phyloP scores from a whole-genome alignment of 2,797 vertebrate species.

The Octomys mimax region DNA sequence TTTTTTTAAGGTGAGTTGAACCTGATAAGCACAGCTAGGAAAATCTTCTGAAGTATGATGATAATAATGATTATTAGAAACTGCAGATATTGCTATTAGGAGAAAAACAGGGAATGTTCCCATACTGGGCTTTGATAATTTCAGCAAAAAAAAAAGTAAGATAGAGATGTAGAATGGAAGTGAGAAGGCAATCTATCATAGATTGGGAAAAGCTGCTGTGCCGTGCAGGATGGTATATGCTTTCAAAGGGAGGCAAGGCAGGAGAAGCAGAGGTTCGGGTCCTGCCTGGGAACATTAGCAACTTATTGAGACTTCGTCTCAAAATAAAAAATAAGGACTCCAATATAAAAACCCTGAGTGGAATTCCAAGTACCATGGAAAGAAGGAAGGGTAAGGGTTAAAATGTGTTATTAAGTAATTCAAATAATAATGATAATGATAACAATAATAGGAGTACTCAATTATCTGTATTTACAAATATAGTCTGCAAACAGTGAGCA shows the following conservation, averaged over 20 bases:
- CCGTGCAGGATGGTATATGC: not conserved
- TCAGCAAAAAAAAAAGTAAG: conserved; percentile 42
- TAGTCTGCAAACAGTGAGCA: not conserved
- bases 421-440: not conserved
- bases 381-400: not conserved
- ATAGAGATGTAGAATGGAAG: conserved; percentile 7
- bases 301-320: not conserved
- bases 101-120: conserved; percentile 45
- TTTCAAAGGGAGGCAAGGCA: not conserved
- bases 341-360: not conserved
- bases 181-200: not conserved
- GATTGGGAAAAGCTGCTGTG: not conserved
- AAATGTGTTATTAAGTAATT: not conserved
- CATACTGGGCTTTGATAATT: conserved; percentile 22
- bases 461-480: conserved; percentile 27
- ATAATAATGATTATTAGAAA: conserved; percentile 33
- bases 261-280: not conserved
- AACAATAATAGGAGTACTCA: not conserved
- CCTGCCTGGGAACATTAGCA: not conserved
- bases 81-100: conserved; percentile 21
- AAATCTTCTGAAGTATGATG: conserved; percentile 47
- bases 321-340: not conserved
- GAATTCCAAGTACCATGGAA: not conserved
- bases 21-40: not conserved
- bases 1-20: conserved; percentile 4